Conservation (phyloP, 1,140 invertebrate species). For the Artemia franciscana region DNA sequence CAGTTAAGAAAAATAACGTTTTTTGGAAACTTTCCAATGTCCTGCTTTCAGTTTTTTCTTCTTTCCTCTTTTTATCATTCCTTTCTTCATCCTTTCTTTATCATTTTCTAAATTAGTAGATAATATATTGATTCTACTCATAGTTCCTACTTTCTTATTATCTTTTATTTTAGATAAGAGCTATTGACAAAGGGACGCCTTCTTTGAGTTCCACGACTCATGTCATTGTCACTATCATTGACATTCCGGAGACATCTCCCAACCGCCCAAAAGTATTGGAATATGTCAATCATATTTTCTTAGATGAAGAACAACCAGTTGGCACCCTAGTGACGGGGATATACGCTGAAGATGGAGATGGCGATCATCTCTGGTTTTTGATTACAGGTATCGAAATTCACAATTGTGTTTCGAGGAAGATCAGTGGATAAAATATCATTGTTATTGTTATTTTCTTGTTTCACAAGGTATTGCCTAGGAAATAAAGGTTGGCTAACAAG, state of each 20-base stretch:
- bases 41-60: not conserved
- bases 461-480: too few species aligned
- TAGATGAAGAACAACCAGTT: constrained; percentile 59
- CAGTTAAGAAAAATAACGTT: too few species aligned
- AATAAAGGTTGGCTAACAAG: too few species aligned
- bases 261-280: constrained; percentile 37
- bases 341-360: constrained; percentile 55
- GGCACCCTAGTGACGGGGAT: constrained; percentile 57
- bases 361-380: constrained; percentile 63
- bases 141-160: not conserved
- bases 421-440: too few species aligned
- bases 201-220: constrained; percentile 39
- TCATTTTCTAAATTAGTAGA: not conserved
- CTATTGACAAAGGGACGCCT: constrained; percentile 46
- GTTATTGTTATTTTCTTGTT: too few species aligned
- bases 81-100: not conserved
- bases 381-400: constrained; percentile 72
- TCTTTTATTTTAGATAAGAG: constrained; percentile 34
- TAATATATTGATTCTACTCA: not conserved
- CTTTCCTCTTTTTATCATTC: not conserved
- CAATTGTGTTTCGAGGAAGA: too few species aligned
- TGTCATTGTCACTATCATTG: constrained; percentile 26
- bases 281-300: constrained; percentile 34
- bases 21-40: too few species aligned
- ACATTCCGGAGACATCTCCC: constrained; percentile 14